Base-by-base conservation (phyloP, 2,888 invertebrate species). In the Phorcus lineatus region DNA sequence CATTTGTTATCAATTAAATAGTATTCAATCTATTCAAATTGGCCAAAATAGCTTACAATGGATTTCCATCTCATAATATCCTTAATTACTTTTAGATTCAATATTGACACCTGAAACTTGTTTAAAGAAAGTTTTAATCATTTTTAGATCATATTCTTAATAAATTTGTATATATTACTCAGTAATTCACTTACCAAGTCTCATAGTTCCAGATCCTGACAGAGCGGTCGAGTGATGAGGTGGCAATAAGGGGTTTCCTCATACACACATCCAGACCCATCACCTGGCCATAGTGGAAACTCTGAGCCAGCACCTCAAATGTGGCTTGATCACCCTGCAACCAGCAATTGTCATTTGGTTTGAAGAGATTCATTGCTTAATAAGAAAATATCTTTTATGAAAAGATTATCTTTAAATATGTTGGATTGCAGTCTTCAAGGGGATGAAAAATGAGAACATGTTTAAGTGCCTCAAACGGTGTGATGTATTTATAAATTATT, bases 191-290 rank as follows among this genome's bases (percentile, higher is more conserved):
- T 81, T 84, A 96, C 91, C 96, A 96, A 0, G 96, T 96, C 93
- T 97, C 96, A 91, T 97, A 98, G 92, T 98, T 97, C 98, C 98
- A 98, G 70, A 98, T 95, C 78, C 97, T 95, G 75, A 98, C 95
- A 54, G 97, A 97, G 86, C 96, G 95, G 92, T 98, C 98, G 74
- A 95, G 94, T 67, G 96, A 96, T 78, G 93, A 94, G 0, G 98
- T 98, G 94, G 98, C 96, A 83, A 98, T 95, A 79, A 98, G 95
- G 0, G 98, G 96, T 92, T 98, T 98, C 96, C 98, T 97, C 0
- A 96, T 95, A 90, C 98, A 98, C 86, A 97, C 95, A 1, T 97
- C 96, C 53, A 98, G 93, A 3, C 96, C 96, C 62, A 96, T 95
- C 66, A 98, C 96, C 13, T 95, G 94, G 0, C 96, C 97, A 82